Base-by-base conservation (phyloP, 1,140 invertebrate genomes). In the Yoshiicerus persimilis region DNA sequence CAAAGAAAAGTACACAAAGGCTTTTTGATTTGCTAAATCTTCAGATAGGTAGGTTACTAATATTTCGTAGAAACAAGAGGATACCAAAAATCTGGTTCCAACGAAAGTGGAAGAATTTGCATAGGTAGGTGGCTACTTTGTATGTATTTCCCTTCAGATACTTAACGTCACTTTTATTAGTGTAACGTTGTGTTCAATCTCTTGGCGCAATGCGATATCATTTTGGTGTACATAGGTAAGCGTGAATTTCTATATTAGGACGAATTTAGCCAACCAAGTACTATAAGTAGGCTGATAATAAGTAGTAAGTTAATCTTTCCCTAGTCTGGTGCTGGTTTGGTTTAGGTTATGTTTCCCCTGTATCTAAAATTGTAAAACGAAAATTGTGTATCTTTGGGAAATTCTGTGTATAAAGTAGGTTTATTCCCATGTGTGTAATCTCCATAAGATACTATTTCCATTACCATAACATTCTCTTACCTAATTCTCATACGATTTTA, bases 141-240 rank as follows among this genome's bases (percentile, higher is more conserved):
- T n/a, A n/a, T n/a, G 25, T 70, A 70, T 30, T 27, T 70, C 25
- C 6, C 25, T 70, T 30, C 25, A 70, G 30, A 30, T 70, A 70
- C 66, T 70, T 80, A 80, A 80, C n/a, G 75, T 80, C 75, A 80
- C n/a, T 80, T 80, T 80, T 80, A 80, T 80, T 80, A 80, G 75
- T 80, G 36, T 32, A 80, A 80, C 38, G 30, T 32, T 36, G 66
- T 70, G 30, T 27, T 70, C 25, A 70, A 70, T 27, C 66, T 70
- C 30, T 11, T 30, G 66, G 66, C 16, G 66, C 25, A 30, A 70
- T 70, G 30, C 25, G 25, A 70, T 30, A 1, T 10, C 20, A 56
- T 16, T 56, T 8, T 39, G 13, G 2, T 11, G 9, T 13, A 56
- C 47, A 56, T 5, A 56, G n/a, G 20, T 5, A 2, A n/a, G n/a